A percentile compares a stretch with the other conserved stretches of the same genome.
phyloP scores from a whole-genome alignment of 2,888 invertebrate genomes.

The Clostera curtula region DNA sequence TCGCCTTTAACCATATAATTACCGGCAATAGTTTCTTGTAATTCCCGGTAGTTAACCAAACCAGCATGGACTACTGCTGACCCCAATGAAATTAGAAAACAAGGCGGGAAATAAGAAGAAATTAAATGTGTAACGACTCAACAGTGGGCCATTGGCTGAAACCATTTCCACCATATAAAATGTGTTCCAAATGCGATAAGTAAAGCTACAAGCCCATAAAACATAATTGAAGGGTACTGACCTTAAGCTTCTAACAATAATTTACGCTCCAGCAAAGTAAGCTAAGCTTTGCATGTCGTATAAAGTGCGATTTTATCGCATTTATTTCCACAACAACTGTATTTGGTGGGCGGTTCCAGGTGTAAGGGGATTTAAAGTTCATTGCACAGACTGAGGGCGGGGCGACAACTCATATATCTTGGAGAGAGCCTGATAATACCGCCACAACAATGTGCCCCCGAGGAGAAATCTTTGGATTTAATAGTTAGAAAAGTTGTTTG shows the following conservation, averaged over 20 bases:
- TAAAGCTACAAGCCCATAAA: neutral
- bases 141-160: too few relatives aligned
- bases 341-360: conserved; percentile 63
- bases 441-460: conserved; percentile 38
- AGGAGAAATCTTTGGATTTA: conserved; percentile 32
- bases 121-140: too few relatives aligned
- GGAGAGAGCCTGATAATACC: conserved; percentile 52
- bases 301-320: conserved; percentile 56
- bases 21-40: too few relatives aligned
- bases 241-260: conserved; percentile 28
- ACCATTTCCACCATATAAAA: too few relatives aligned
- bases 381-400: conserved; percentile 65
- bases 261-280: conserved; percentile 36
- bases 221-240: conserved; percentile 13
- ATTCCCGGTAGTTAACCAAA: too few relatives aligned
- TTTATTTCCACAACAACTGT: conserved; percentile 59
- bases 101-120: too few relatives aligned
- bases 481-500: conserved; percentile 29
- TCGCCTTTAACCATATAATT: too few relatives aligned
- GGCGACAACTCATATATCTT: conserved; percentile 55
- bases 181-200: too few relatives aligned
- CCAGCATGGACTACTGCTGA: too few relatives aligned
- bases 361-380: conserved; percentile 67
- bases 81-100: too few relatives aligned
- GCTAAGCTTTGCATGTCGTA: conserved; percentile 48